Conservation (phyloP, 1,140 invertebrate genomes). For the Camponotus pennsylvanicus region DNA sequence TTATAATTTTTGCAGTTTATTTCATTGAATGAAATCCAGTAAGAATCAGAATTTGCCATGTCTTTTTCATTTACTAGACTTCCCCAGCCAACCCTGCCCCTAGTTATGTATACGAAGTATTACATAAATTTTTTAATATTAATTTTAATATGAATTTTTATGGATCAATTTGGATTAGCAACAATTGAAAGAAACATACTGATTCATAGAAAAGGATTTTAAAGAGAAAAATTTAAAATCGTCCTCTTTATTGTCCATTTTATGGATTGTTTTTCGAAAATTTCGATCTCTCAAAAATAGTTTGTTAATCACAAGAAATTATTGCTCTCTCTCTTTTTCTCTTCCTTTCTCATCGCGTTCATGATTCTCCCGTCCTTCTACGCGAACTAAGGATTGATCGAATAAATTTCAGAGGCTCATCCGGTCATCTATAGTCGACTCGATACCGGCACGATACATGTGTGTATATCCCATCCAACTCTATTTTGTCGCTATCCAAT, state of each 20-base stretch:
- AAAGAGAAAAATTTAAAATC: neutral
- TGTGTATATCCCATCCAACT: conserved; percentile 72
- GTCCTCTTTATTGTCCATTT: neutral
- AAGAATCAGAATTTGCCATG: too few species aligned
- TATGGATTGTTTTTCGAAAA: neutral
- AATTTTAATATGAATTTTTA: too few species aligned
- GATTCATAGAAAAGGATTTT: too few species aligned
- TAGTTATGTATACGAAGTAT: too few species aligned
- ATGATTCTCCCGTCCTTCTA: neutral
- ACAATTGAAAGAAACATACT: too few species aligned
- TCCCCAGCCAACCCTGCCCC: too few species aligned
- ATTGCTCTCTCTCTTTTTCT: neutral
- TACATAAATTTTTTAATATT: too few species aligned
- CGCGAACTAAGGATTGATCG: conserved; percentile 69
- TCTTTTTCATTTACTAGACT: too few species aligned
- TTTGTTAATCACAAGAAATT: neutral
- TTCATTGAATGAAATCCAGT: too few species aligned
- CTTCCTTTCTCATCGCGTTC: too few species aligned
- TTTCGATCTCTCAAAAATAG: neutral
- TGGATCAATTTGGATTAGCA: too few species aligned
- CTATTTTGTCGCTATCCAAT: conserved; percentile 78
- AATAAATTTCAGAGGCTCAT: conserved; percentile 75
- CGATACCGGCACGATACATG: conserved; percentile 56
- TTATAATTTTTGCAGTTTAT: too few species aligned
- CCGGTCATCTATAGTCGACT: conserved; percentile 52